Evolutionary conservation across 2,797 vertebrate species (phyloP).

Genomic region (Pangasius macronema): DNA sequence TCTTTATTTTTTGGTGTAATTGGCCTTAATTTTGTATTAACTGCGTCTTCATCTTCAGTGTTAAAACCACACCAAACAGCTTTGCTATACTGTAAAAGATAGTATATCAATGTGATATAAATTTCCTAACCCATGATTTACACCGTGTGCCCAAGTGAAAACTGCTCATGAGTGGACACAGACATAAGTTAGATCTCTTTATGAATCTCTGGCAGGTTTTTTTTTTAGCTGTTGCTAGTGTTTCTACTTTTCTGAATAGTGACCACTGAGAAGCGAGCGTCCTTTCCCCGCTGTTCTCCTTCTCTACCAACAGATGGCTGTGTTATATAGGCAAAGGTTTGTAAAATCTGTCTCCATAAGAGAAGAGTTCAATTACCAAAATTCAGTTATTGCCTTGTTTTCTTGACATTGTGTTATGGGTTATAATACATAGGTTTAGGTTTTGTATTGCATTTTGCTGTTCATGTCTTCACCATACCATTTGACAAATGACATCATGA

Average conservation of each 20-base stretch:
- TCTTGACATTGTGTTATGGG: not conserved
- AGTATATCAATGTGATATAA: not conserved
- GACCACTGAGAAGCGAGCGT: not conserved
- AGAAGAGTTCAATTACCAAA: not conserved
- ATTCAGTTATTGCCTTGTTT: too few species aligned
- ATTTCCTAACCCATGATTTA: not conserved
- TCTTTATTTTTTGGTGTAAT: not conserved
- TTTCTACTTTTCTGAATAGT: not conserved
- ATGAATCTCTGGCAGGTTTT: not conserved
- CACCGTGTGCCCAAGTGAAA: not conserved
- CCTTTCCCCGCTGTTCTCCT: not conserved
- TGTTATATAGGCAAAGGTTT: slow-evolving; percentile 15
- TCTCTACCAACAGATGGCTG: slow-evolving; percentile 43
- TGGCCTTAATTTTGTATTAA: not conserved
- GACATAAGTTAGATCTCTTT: not conserved
- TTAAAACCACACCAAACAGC: not conserved
- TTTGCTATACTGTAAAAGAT: not conserved
- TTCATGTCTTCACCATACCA: not conserved
- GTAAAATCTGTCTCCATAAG: not conserved
- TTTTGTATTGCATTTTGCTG: not conserved
- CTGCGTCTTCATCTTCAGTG: not conserved
- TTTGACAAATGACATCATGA: not conserved
- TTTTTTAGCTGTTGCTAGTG: not conserved
- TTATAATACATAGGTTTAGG: not conserved
- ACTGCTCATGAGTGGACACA: not conserved